Conservation (phyloP, 1,140 invertebrate genomes). For the Drosophila willistoni region DNA sequence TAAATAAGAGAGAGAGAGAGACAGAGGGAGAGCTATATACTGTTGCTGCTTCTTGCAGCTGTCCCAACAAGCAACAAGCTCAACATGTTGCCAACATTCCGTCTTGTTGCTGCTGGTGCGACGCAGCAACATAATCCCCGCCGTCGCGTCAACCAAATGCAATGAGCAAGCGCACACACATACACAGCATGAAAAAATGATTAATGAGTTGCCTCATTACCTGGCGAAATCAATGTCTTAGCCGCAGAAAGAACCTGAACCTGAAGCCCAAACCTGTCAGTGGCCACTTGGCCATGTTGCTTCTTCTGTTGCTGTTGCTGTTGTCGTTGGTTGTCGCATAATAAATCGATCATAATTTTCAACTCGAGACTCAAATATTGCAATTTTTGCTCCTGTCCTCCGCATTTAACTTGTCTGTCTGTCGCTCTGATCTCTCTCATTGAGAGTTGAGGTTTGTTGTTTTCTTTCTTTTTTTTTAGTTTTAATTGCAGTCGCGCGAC, state of each 20-base stretch:
- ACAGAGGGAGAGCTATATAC: conserved; percentile 9
- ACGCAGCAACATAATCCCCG: conserved; percentile 47
- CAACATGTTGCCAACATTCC: conserved; percentile 80
- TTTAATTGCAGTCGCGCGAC: conserved; percentile 20
- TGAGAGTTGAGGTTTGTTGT: conserved; percentile 1
- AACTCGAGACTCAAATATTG: conserved; percentile 62
- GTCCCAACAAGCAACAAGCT: conserved; percentile 57
- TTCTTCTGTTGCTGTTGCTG: conserved; percentile 34
- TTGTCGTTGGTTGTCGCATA: conserved; percentile 52
- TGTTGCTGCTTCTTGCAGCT: conserved; percentile 40
- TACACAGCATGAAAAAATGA: conserved; percentile 68
- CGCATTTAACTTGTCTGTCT: conserved; percentile 4
- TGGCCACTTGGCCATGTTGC: conserved; percentile 52
- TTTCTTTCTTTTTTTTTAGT: no score
- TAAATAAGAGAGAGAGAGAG: neutral
- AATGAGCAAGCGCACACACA: conserved; percentile 15
- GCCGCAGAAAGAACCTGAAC: conserved; percentile 63
- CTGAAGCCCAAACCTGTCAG: conserved; percentile 45
- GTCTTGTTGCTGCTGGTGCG: conserved; percentile 42
- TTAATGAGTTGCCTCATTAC: conserved; percentile 81
- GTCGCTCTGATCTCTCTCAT: neutral
- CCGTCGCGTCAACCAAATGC: conserved; percentile 31
- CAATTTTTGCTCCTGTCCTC: conserved; percentile 47
- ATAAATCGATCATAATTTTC: conserved; percentile 81
- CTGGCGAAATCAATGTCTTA: conserved; percentile 79